phyloP scores from a whole-genome alignment of 2,113 vertebrate genomes.

The Ovis canadensis region DNA sequence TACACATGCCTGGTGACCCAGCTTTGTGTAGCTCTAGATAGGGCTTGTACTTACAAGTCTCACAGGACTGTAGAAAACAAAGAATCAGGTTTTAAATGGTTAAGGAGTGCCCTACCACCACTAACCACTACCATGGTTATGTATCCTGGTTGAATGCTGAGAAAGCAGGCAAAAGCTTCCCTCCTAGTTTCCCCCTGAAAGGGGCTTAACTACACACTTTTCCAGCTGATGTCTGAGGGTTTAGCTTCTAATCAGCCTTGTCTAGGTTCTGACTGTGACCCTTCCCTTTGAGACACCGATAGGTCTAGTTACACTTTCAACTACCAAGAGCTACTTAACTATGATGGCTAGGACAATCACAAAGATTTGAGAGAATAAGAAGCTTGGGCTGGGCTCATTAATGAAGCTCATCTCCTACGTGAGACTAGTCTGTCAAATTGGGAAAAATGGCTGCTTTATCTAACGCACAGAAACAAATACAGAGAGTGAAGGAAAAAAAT shows the following conservation, averaged over 20 bases:
- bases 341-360: background rate
- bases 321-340: background rate
- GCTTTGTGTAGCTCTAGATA: background rate
- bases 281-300: background rate
- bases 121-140: background rate
- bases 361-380: background rate
- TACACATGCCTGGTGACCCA: background rate
- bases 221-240: background rate
- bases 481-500: background rate
- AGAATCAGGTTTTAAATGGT: background rate
- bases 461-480: background rate
- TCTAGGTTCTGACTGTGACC: background rate
- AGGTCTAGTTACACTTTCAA: background rate
- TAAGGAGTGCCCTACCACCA: background rate
- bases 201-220: background rate
- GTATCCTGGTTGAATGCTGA: background rate
- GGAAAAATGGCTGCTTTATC: background rate
- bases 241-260: background rate
- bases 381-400: background rate
- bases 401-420: background rate
- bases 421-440: background rate
- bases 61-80: background rate
- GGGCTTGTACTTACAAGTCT: background rate
- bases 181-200: background rate
- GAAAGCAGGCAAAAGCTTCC: background rate